Base-by-base conservation (phyloP, 2,888 invertebrate species). In the Drosophila picticornis region DNA sequence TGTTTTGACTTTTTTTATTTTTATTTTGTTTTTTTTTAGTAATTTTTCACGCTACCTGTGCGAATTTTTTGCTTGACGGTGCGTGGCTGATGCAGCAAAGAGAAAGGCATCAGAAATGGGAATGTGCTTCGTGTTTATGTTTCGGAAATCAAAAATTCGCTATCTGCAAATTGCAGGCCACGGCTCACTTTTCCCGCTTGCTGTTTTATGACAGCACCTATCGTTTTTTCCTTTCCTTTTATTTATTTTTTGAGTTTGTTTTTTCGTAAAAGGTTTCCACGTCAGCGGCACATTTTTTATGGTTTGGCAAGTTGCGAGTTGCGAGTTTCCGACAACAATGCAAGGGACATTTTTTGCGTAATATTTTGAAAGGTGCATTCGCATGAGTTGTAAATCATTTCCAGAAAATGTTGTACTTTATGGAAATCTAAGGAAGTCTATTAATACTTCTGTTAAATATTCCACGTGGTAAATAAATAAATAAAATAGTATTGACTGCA, bases 41-140 rank as follows among this genome's bases (percentile, higher is more conserved):
- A 83, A 90, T 90, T 89, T 84, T 89, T 62, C 81, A 90, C 80
- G 91, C 90, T 91, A 91, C 91, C 91, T 91, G 91, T 92, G 80
- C 80, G 61, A 81, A 91, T 91, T 91, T 88, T 91, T 90, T 81
- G 73, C 80, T 72, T 72, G 82, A 75, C 78, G 72, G 82, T 85
- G 84, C 83, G 73, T 80, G 59, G 59, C 50, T 66, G 78, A 80
- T 72, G 61, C 36, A 50, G 52, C 29, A 48, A 59, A 60, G 57
- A 56, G 19, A 51, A 50, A 56, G 62, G 57, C 38, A 61, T 9
- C 48, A 13, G 63, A 51, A 61, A 50, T 56, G 48, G 66, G 75
- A 66, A 71, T 72, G 61, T 58, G 75, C 77, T 72, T 59, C 67
- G 68, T 89, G 90, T 90, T 90, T 90, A 86, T 88, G 90, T 90